Conservation (phyloP, 2,888 invertebrate genomes). For the Rhopalosiphum nymphaeae region DNA sequence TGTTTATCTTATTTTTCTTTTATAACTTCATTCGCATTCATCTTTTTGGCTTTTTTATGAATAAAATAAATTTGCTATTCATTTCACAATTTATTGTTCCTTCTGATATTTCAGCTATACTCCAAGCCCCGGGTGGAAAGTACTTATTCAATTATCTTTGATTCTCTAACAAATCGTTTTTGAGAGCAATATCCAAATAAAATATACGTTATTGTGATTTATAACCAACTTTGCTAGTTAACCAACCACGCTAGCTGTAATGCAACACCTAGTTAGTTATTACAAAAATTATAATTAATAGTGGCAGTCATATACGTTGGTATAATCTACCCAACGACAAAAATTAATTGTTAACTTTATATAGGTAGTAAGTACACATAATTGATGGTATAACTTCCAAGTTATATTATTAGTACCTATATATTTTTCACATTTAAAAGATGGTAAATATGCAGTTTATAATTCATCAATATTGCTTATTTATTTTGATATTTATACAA, state of each 20-base stretch:
- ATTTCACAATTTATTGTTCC: not conserved
- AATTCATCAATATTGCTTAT: not conserved
- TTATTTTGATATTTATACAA: not conserved
- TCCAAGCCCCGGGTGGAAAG: not conserved
- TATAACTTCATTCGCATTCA: not conserved
- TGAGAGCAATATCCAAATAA: not conserved
- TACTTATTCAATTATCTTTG: not conserved
- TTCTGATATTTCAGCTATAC: not conserved
- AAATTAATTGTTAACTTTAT: not conserved
- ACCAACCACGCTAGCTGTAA: not conserved
- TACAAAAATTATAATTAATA: slow-evolving; percentile 4
- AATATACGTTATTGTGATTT: not conserved
- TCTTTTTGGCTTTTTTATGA: not conserved
- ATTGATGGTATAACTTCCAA: not conserved
- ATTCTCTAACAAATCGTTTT: not conserved
- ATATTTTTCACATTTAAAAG: not conserved
- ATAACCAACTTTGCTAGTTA: not conserved
- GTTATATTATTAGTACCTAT: not conserved
- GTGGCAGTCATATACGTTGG: not conserved
- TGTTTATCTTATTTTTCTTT: not conserved
- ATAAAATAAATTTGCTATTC: not conserved
- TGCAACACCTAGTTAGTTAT: not conserved
- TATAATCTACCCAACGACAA: not conserved
- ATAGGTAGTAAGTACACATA: not conserved
- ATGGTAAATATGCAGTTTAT: not conserved